Percentiles rank a stretch among this genome's conserved stretches.
Conservation (phyloP, 2,113 vertebrate genomes). For the Crotalus viridis region DNA sequence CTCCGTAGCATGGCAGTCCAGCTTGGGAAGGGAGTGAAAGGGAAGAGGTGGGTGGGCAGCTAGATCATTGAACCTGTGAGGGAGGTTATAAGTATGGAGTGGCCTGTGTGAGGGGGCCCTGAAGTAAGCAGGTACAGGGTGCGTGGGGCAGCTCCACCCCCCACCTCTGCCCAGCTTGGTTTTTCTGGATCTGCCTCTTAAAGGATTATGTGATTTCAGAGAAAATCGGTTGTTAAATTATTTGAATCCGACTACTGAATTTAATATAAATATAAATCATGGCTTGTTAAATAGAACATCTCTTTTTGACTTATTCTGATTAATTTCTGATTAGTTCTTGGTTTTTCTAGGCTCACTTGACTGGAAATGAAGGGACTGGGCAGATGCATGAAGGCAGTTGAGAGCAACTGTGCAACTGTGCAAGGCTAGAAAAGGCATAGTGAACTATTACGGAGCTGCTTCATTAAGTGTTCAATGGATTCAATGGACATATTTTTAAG, state of each 20-base stretch:
- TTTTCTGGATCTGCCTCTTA: too few species aligned
- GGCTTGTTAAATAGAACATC: neutral
- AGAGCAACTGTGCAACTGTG: neutral
- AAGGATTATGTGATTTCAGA: too few species aligned
- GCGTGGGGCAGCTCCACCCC: too few species aligned
- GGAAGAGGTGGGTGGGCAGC: too few species aligned
- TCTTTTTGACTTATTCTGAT: neutral
- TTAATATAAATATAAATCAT: neutral
- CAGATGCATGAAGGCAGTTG: neutral
- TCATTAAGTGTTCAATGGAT: neutral
- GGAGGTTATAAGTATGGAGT: too few species aligned
- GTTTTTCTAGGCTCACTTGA: neutral
- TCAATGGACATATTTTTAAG: neutral
- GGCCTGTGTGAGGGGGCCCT: too few species aligned
- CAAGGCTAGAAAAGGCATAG: neutral
- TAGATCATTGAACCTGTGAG: too few species aligned
- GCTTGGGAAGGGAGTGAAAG: too few species aligned
- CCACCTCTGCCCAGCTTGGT: too few species aligned
- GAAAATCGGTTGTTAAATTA: too few species aligned
- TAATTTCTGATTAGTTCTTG: neutral
- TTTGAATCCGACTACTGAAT: neutral
- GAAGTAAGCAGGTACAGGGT: too few species aligned
- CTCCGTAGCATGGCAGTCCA: too few species aligned
- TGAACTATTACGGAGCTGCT: neutral
- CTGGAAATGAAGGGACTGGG: neutral